Conservation (phyloP, 1,140 invertebrate genomes). For the Drosophila biarmipes region DNA sequence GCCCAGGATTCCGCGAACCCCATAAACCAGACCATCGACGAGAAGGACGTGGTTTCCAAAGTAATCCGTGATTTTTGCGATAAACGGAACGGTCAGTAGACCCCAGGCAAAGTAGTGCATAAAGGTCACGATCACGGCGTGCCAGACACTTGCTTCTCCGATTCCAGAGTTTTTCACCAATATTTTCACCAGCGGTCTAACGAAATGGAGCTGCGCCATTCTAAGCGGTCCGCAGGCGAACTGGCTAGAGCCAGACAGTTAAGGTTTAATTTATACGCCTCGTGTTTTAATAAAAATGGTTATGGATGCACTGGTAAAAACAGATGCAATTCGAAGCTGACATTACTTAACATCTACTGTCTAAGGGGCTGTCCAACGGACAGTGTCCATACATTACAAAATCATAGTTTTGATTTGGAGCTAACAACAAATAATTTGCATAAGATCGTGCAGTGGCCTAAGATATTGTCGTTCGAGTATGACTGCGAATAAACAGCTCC, state of each 20-base stretch:
- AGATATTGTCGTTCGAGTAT: background rate
- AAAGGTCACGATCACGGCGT: constrained; percentile 99
- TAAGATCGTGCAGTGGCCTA: background rate
- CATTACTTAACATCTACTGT: too few species aligned
- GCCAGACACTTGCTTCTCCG: constrained; percentile 97
- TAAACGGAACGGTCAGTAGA: constrained; percentile 98
- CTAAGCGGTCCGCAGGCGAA: background rate
- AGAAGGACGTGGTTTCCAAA: constrained; percentile 99
- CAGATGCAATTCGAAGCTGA: too few species aligned
- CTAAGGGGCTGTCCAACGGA: too few species aligned
- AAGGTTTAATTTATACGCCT: constrained; percentile 14
- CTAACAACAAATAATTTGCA: background rate
- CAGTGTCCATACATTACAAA: too few species aligned
- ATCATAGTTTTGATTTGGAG: too few species aligned
- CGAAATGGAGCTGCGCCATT: constrained; percentile 5
- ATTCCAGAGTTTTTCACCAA: constrained; percentile 88
- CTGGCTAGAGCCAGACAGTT: background rate
- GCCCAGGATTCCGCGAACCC: constrained; percentile 98
- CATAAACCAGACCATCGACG: constrained; percentile 99
- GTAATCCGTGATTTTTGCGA: constrained; percentile 96
- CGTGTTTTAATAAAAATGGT: background rate
- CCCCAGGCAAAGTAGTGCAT: constrained; percentile 99
- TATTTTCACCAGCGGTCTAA: background rate
- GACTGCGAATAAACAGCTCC: constrained; percentile 5
- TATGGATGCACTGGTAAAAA: constrained; percentile 3